Conservation (phyloP, 2,888 invertebrate genomes). For the Ophioninae sp. region DNA sequence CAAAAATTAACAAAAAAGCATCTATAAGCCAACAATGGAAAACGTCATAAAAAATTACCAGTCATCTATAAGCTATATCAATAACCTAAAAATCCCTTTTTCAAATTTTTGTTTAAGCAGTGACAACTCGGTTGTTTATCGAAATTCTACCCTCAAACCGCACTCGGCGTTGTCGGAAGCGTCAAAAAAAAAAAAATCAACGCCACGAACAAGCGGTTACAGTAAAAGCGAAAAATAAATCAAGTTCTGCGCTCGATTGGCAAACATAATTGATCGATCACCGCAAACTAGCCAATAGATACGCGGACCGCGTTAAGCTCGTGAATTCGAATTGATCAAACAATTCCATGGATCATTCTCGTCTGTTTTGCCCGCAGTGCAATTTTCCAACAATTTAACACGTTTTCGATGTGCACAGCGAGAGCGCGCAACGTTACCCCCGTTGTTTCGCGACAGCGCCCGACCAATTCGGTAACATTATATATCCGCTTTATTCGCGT, state of each 20-base stretch:
- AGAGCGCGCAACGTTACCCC: constrained; percentile 18
- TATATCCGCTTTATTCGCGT: constrained; percentile 5
- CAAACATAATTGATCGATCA: constrained; percentile 1
- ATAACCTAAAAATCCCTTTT: too few relatives aligned
- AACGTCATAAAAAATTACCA: too few relatives aligned
- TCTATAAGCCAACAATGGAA: too few relatives aligned
- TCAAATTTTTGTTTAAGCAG: too few relatives aligned
- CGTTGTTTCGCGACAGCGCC: constrained; percentile 1
- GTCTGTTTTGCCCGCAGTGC: background rate
- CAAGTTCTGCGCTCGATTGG: background rate
- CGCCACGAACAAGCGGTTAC: background rate
- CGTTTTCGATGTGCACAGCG: background rate
- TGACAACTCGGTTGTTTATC: too few relatives aligned
- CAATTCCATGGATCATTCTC: constrained; percentile 19
- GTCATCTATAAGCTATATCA: too few relatives aligned
- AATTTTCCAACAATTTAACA: constrained; percentile 35
- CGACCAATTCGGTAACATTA: background rate
- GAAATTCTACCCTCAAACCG: background rate
- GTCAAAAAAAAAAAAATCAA: background rate
- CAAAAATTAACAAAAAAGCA: too few relatives aligned
- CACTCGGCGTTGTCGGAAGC: background rate
- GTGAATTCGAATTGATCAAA: background rate
- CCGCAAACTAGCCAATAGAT: background rate
- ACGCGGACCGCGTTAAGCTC: background rate
- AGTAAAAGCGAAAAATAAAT: background rate